Conservation (phyloP, 2,113 vertebrate species). For the Camelus bactrianus region DNA sequence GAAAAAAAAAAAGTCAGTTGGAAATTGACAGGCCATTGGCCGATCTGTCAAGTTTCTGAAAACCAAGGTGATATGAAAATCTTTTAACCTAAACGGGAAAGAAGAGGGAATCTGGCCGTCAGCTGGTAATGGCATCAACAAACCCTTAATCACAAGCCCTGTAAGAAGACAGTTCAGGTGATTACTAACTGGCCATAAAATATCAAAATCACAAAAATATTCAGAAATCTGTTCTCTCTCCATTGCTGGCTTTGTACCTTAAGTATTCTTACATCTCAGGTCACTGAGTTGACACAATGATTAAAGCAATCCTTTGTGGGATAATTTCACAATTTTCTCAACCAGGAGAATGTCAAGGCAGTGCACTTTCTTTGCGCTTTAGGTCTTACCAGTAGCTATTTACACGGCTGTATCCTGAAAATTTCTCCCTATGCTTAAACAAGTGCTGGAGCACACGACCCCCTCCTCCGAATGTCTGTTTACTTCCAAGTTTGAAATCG, state of each 20-base stretch:
- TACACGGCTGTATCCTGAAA: background rate
- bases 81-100: background rate
- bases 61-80: background rate
- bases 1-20: background rate
- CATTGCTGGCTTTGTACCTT: background rate
- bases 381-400: background rate
- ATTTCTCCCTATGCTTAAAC: background rate
- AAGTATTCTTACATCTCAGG: background rate
- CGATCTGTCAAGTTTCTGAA: conserved; percentile 42
- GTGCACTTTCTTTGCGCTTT: background rate
- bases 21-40: conserved; percentile 3
- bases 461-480: background rate
- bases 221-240: background rate
- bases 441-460: no score
- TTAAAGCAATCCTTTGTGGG: background rate
- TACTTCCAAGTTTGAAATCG: background rate
- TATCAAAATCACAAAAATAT: background rate
- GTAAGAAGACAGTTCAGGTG: background rate
- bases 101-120: background rate
- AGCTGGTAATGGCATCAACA: background rate
- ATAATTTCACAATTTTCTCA: background rate
- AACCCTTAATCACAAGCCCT: background rate
- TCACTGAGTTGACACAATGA: background rate
- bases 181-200: background rate
- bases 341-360: background rate